Evolutionary conservation across 1,140 invertebrate genomes (phyloP).

Genomic region (Episyrphus balteatus): DNA sequence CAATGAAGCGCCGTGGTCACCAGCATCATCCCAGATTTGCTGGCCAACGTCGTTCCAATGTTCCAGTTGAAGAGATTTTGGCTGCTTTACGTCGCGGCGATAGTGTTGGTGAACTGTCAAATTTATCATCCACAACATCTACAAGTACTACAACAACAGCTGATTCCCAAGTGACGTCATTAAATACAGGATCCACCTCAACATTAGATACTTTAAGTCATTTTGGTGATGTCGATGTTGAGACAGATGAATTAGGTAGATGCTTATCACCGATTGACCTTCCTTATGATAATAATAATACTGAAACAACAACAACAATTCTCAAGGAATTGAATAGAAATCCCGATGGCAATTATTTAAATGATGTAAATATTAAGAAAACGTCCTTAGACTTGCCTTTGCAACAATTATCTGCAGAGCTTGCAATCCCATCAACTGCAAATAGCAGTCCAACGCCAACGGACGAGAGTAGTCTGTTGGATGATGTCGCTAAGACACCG

Average conservation of each 20-base stretch:
- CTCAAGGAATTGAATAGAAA: neutral
- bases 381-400: too few relatives aligned
- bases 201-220: neutral
- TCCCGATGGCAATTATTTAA: neutral
- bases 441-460: constrained; percentile 34
- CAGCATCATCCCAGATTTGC: constrained; percentile 60
- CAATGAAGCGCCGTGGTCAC: constrained; percentile 58
- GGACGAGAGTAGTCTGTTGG: constrained; percentile 31
- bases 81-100: constrained; percentile 34
- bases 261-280: too few relatives aligned
- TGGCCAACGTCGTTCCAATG: constrained; percentile 36
- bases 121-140: constrained; percentile 16
- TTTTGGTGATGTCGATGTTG: too few relatives aligned
- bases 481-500: constrained; percentile 15
- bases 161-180: neutral
- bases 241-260: too few relatives aligned
- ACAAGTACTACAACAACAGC: neutral
- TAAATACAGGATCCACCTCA: constrained; percentile 4
- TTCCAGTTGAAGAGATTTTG: constrained; percentile 27
- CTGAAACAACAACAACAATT: too few relatives aligned
- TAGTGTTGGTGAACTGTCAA: constrained; percentile 24
- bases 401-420: constrained; percentile 7
- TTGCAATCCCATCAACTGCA: constrained; percentile 28
- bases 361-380: too few relatives aligned
- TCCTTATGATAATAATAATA: too few relatives aligned